These are phyloP conservation scores for Drosophila kambysellisi DNA, from an alignment of 2,888 invertebrate species.

Conservation along the genomic window DNA sequence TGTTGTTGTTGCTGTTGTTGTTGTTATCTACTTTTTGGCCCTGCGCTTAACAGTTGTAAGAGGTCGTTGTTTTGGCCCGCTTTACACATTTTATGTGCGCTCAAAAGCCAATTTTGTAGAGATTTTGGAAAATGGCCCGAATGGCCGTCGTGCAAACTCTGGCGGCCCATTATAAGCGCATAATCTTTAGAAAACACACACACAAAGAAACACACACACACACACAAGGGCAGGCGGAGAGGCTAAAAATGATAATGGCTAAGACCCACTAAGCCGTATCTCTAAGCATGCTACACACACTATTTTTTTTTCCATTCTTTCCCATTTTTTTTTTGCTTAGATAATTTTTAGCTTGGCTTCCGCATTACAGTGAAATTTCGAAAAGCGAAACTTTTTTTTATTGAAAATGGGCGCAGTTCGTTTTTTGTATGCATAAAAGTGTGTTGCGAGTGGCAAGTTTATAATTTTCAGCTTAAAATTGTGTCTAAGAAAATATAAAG, in stretches of 20 bases:
- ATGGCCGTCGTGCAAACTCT: slow-evolving; percentile 65
- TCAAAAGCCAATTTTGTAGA: slow-evolving; percentile 80
- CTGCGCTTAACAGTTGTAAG: slow-evolving; percentile 69
- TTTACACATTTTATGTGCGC: slow-evolving; percentile 77
- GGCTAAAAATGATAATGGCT: slow-evolving; percentile 73
- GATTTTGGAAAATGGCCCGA: slow-evolving; percentile 60
- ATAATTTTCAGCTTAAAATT: not conserved
- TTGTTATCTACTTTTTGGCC: slow-evolving; percentile 56
- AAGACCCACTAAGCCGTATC: slow-evolving; percentile 49
- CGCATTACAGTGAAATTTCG: slow-evolving; percentile 46
- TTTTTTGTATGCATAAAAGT: not conserved
- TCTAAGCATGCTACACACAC: slow-evolving; percentile 28
- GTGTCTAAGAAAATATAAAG: not conserved
- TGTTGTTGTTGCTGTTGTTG: slow-evolving; percentile 18
- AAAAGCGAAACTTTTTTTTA: slow-evolving; percentile 30
- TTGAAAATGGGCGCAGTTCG: not conserved
- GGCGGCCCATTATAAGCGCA: slow-evolving; percentile 79
- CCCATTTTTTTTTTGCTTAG: slow-evolving; percentile 24
- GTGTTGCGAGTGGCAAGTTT: not conserved
- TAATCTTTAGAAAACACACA: slow-evolving; percentile 72
- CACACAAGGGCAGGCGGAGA: slow-evolving; percentile 22
- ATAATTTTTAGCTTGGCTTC: slow-evolving; percentile 65
- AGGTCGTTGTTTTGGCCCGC: slow-evolving; percentile 51
- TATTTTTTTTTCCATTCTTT: slow-evolving; percentile 1
- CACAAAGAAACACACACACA: slow-evolving; percentile 27